Evolutionary conservation across 2,113 vertebrate species (phyloP), one percentile per base, ranked within the genome.

Genomic region (Brachypodius melanocephalos): DNA sequence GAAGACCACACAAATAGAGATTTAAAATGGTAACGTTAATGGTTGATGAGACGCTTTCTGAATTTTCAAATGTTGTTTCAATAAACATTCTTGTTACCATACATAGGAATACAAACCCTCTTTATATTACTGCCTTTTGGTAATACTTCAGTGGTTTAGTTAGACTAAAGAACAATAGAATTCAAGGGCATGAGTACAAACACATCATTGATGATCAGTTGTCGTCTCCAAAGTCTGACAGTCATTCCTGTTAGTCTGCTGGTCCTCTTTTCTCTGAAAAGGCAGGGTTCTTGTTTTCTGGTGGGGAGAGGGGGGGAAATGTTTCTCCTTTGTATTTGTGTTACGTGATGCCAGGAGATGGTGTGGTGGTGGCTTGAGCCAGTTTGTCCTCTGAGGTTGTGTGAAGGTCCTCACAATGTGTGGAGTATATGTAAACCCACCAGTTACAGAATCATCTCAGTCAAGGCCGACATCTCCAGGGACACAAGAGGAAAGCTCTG

Each of bases 221-320:
- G 28, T 51, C 2, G 0, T 62, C 38, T 84, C 28, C 36, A 7
- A 48, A 19, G 12, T 48, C 20, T 85, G 59, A n/a, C 0, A 0
- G 31, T 67, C 6, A 3, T 77, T 90, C 12, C 28, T 71, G 14
- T 40, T 67, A 31, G 28, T 42, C 32, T 67, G 31, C 34, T 24
- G n/a, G 22, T 49, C 7, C 21, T 5, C 14, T 75, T 76, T 78
- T 32, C 36, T 67, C 40, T 71, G 72, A n/a, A 86, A 81, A 90
- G 40, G 14, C 28, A 54, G 21, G 14, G 6, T 4, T 14, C 22
- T 29, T 55, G 20, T 18, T 52, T 67, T n/a, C 10, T 5, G 19
- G 8, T 5, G 4, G 5, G 7, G 10, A 5, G 17, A 36, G 21
- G 6, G 4, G 4, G 5, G 6, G 40, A 24, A n/a, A 4, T 26